These are phyloP conservation scores for Macropus fuliginosus DNA, from an alignment of 2,797 vertebrate species.

Conservation along the genomic window DNA sequence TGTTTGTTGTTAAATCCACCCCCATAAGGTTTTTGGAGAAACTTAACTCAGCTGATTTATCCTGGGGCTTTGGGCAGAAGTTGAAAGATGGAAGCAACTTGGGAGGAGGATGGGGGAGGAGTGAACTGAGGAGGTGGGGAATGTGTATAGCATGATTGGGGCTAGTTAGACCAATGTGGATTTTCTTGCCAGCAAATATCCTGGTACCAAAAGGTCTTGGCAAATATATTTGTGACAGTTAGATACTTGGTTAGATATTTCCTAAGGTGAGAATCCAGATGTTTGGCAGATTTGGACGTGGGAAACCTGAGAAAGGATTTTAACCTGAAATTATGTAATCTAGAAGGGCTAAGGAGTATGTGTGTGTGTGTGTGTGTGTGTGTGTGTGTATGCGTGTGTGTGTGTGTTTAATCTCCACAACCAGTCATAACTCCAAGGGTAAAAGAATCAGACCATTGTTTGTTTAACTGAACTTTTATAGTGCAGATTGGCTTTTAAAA, in stretches of 20 bases:
- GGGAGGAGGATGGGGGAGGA: neutral
- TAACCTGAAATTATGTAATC: neutral
- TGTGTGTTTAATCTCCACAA: neutral
- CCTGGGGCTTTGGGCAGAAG: neutral
- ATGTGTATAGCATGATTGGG: neutral
- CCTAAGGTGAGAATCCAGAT: neutral
- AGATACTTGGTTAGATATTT: neutral
- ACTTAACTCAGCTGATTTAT: constrained; percentile 5
- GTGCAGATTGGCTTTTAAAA: constrained; percentile 80
- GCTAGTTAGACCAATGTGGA: neutral
- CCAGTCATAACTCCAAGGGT: neutral
- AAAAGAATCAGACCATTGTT: constrained; percentile 65
- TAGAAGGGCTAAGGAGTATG: neutral
- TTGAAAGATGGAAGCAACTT: neutral
- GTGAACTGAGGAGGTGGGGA: neutral
- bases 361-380: neutral
- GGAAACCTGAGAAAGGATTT: neutral
- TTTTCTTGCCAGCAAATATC: neutral
- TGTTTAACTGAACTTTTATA: constrained; percentile 75
- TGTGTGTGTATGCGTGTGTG: neutral
- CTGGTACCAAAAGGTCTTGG: neutral
- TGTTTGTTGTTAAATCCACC: neutral
- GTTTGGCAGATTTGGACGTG: neutral
- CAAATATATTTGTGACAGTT: neutral
- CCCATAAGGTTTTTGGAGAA: constrained; percentile 2